phyloP scores from a whole-genome alignment of 1,140 invertebrate genomes.

The Ostrea edulis region DNA sequence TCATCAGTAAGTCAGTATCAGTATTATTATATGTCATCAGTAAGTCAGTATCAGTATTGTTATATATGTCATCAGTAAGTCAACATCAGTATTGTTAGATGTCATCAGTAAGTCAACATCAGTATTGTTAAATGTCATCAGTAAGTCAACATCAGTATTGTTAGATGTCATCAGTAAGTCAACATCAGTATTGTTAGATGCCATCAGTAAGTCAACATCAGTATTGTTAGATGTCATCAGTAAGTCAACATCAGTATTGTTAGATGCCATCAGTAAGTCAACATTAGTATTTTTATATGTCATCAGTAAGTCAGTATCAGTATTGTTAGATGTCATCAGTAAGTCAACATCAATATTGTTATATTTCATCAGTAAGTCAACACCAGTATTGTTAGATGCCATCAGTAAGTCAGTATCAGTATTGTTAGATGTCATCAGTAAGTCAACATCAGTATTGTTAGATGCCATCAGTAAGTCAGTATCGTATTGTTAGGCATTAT shows the following conservation, averaged over 20 bases:
- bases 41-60: neutral
- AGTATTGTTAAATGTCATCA: too few relatives aligned
- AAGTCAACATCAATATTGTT: neutral
- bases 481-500: neutral
- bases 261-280: conserved; percentile 21
- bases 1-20: neutral
- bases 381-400: too few relatives aligned
- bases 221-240: too few relatives aligned
- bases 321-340: too few relatives aligned
- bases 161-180: too few relatives aligned
- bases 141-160: neutral
- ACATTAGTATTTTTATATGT: too few relatives aligned
- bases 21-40: too few relatives aligned
- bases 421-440: too few relatives aligned
- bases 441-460: neutral
- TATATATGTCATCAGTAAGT: too few relatives aligned
- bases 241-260: neutral
- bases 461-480: conserved; percentile 6
- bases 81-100: neutral
- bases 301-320: neutral
- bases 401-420: neutral
- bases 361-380: conserved; percentile 12
- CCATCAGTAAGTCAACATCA: neutral
- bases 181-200: too few relatives aligned
- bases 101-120: neutral